These are phyloP conservation scores for Ptilodon capucinus DNA, from an alignment of 2,888 invertebrate species.

Conservation along the genomic window DNA sequence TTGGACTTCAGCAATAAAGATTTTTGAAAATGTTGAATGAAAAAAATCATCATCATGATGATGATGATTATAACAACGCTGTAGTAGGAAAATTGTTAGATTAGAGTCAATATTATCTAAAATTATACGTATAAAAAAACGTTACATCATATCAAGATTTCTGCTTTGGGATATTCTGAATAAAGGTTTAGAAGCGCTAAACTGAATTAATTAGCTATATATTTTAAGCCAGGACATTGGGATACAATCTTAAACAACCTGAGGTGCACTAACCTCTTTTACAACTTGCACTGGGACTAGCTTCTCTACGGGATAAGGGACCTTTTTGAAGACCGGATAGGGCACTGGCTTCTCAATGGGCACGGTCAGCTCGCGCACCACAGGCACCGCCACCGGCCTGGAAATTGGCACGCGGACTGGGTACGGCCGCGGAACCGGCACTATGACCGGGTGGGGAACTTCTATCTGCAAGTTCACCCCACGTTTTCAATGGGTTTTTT, in stretches of 20 bases:
- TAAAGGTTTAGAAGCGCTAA: no score
- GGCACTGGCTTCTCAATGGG: constrained; percentile 85
- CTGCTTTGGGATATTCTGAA: no score
- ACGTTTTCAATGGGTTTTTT: constrained; percentile 4
- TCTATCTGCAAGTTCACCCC: constrained; percentile 82
- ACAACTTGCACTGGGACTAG: constrained; percentile 88
- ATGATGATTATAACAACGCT: no score
- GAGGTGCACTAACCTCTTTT: constrained; percentile 83
- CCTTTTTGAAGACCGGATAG: constrained; percentile 86
- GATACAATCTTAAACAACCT: neutral
- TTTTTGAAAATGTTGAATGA: no score
- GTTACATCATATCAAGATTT: no score
- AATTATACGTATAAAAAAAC: no score
- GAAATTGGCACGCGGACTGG: constrained; percentile 89
- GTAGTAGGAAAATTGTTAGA: no score
- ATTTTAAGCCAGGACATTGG: neutral
- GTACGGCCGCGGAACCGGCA: constrained; percentile 89
- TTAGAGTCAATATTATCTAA: no score
- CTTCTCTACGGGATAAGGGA: constrained; percentile 89
- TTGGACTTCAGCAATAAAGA: no score
- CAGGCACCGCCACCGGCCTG: constrained; percentile 86
- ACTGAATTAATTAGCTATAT: no score
- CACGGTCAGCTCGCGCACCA: constrained; percentile 83
- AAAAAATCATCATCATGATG: no score
- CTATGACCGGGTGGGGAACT: constrained; percentile 88